Percentiles rank a stretch among this genome's conserved stretches.
Evolutionary conservation across 2,888 invertebrate species (phyloP).

Genomic region (Rhagophthalmus giganteus): DNA sequence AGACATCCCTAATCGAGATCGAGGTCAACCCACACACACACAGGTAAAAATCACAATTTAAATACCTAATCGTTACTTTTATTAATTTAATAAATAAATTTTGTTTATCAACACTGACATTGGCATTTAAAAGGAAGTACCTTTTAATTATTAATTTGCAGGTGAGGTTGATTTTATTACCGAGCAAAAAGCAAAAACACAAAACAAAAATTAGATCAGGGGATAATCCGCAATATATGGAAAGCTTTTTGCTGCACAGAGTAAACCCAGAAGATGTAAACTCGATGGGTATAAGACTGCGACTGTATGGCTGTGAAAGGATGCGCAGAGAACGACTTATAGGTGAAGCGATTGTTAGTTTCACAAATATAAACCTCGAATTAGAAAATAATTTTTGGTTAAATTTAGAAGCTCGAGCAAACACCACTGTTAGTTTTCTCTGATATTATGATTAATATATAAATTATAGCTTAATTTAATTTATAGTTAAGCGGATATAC

Average conservation of each 20-base stretch:
- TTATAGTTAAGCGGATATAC: slow-evolving; percentile 57
- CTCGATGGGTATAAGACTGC: slow-evolving; percentile 86
- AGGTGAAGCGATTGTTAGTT: slow-evolving; percentile 88
- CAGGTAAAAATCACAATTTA: slow-evolving; percentile 57
- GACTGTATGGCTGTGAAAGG: slow-evolving; percentile 89
- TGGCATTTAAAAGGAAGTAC: no score
- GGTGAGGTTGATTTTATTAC: slow-evolving; percentile 85
- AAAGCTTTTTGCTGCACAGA: slow-evolving; percentile 86
- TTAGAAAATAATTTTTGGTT: slow-evolving; percentile 90
- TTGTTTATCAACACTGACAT: slow-evolving; percentile 1
- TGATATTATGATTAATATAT: not conserved
- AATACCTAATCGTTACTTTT: no score
- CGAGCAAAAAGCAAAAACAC: slow-evolving; percentile 90
- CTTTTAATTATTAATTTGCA: slow-evolving; percentile 52
- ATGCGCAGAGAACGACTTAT: slow-evolving; percentile 90
- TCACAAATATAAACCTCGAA: slow-evolving; percentile 86
- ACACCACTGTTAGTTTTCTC: slow-evolving; percentile 58
- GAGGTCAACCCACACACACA: slow-evolving; percentile 69
- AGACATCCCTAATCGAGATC: slow-evolving; percentile 72
- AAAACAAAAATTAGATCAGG: slow-evolving; percentile 92
- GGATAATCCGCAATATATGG: slow-evolving; percentile 90
- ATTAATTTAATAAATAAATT: slow-evolving; percentile 1
- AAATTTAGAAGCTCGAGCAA: slow-evolving; percentile 74
- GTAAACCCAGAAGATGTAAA: slow-evolving; percentile 94
- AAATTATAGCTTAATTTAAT: slow-evolving; percentile 23